Percentiles rank a stretch among this genome's conserved stretches.
These are phyloP conservation scores for Alca torda DNA, from an alignment of 2,797 vertebrate species.

Conservation along the genomic window DNA sequence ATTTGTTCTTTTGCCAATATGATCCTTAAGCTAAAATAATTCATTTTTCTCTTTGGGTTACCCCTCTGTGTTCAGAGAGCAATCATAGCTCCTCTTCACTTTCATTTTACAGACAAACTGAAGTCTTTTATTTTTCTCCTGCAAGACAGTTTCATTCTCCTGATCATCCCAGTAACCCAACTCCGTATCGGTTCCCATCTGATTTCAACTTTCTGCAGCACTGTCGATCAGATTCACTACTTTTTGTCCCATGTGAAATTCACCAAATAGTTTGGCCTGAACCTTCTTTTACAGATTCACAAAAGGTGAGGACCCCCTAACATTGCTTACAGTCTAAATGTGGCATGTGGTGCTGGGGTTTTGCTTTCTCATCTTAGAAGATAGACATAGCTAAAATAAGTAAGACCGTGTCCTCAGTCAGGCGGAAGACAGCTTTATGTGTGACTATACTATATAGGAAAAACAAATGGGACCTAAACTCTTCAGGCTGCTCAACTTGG, in stretches of 20 bases:
- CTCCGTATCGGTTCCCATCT: background rate
- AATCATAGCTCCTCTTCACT: background rate
- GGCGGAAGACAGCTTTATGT: background rate
- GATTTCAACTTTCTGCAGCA: background rate
- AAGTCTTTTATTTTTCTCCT: background rate
- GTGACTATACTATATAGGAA: background rate
- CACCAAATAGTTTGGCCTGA: background rate
- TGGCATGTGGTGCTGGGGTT: background rate
- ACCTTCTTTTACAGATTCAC: background rate
- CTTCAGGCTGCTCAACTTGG: background rate
- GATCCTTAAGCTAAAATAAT: background rate
- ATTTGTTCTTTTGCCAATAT: background rate
- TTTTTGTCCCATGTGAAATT: background rate
- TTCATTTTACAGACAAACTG: background rate
- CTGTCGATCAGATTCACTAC: background rate
- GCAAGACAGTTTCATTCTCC: background rate
- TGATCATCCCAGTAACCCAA: background rate
- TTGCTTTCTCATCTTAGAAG: background rate
- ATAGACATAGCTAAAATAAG: background rate
- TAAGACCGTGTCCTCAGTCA: background rate
- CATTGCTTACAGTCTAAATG: background rate
- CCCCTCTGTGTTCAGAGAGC: background rate
- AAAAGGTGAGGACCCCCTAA: background rate
- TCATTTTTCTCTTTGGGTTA: background rate
- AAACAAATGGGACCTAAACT: background rate